These are phyloP conservation scores for Heliconius himera DNA, from an alignment of 1,140 invertebrate species.

Conservation along the genomic window DNA sequence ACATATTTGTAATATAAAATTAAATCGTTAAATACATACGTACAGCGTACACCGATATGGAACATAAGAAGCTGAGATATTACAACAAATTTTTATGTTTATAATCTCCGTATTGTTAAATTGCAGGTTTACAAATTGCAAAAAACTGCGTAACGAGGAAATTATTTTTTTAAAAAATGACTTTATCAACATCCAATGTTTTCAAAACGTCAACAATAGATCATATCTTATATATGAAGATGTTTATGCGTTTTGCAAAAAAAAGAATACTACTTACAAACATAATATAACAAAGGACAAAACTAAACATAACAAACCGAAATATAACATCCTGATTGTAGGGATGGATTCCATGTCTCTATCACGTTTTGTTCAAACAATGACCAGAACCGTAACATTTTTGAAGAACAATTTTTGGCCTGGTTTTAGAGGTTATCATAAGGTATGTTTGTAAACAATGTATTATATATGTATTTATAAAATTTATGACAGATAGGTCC, in stretches of 20 bases:
- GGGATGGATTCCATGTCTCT: constrained; percentile 93
- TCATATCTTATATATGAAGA: constrained; percentile 60
- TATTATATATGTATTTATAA: neutral
- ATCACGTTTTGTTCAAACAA: constrained; percentile 88
- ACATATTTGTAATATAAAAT: neutral
- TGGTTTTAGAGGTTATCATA: constrained; percentile 79
- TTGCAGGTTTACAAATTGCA: constrained; percentile 56
- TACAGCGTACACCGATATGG: neutral
- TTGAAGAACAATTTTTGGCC: constrained; percentile 84
- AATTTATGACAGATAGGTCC: neutral
- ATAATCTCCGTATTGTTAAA: neutral
- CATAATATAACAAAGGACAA: constrained; percentile 26
- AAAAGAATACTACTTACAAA: constrained; percentile 41
- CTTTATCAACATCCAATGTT: constrained; percentile 80
- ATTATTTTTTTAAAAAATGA: constrained; percentile 69
- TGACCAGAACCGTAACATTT: constrained; percentile 87
- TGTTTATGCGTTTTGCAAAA: constrained; percentile 60
- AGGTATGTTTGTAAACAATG: constrained; percentile 58
- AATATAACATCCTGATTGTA: constrained; percentile 87
- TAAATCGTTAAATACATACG: neutral
- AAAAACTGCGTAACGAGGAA: constrained; percentile 58
- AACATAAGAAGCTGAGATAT: neutral
- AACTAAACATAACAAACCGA: constrained; percentile 48
- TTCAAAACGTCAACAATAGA: constrained; percentile 53
- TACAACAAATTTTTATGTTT: neutral